Evolutionary conservation across 2,888 invertebrate species (phyloP).

Genomic region (Eilema caniola): DNA sequence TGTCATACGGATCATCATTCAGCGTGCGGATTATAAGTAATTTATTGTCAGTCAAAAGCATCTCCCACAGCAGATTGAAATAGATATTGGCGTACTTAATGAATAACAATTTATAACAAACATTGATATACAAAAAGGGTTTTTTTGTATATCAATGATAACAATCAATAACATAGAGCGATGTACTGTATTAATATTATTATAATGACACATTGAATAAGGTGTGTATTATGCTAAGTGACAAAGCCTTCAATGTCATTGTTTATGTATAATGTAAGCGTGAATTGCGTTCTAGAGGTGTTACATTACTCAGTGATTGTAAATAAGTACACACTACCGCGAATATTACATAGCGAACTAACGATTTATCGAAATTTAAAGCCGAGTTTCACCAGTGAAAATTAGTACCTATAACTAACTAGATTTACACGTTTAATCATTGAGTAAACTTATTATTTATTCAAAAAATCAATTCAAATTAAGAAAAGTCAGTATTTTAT

Average conservation of each 20-base stretch:
- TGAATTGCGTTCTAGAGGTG: slow-evolving; percentile 7
- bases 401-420: not conserved
- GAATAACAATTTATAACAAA: not conserved
- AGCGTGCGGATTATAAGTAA: too few species aligned
- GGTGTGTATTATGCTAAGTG: slow-evolving; percentile 6
- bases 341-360: slow-evolving; percentile 5
- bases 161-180: not conserved
- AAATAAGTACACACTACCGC: not conserved
- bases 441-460: not conserved
- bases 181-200: slow-evolving; percentile 10
- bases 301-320: not conserved
- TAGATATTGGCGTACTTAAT: not conserved
- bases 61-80: not conserved
- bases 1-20: too few species aligned
- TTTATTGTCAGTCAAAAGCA: not conserved
- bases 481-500: too few species aligned
- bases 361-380: too few species aligned
- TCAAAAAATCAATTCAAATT: too few species aligned
- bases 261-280: slow-evolving; percentile 1
- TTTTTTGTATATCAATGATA: too few species aligned
- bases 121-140: too few species aligned
- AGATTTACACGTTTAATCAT: not conserved
- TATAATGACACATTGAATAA: not conserved
- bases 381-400: not conserved
- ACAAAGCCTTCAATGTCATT: slow-evolving; percentile 5